Evolutionary conservation across 2,797 vertebrate species (phyloP).

Genomic region (Myoxocephalus aenaeus): DNA sequence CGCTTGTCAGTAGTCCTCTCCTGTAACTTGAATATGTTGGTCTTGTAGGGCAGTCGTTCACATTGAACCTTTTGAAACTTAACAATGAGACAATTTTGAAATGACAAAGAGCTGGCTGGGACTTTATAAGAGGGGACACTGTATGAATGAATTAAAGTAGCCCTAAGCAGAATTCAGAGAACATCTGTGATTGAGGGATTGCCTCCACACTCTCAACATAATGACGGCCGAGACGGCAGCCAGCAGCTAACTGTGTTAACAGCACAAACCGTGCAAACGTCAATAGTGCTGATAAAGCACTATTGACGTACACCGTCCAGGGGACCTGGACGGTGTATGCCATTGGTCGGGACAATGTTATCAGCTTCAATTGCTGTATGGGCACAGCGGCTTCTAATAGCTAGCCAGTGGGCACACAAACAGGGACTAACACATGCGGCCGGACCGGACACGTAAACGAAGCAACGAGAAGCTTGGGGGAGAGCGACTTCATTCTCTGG

Average conservation of each 20-base stretch:
- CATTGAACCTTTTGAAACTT: background rate
- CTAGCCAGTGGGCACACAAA: background rate
- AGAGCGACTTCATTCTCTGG: background rate
- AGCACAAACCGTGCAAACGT: background rate
- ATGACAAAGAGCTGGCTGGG: background rate
- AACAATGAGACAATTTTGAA: background rate
- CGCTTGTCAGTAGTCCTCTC: slow-evolving; percentile 30
- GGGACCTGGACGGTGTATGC: background rate
- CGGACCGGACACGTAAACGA: background rate
- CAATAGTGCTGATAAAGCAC: background rate
- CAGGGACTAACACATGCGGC: background rate
- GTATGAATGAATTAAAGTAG: background rate
- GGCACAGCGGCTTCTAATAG: background rate
- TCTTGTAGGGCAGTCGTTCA: slow-evolving; percentile 12
- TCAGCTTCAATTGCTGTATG: background rate
- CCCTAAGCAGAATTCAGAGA: background rate
- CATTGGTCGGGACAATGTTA: background rate
- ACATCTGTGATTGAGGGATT: background rate
- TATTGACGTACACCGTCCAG: no score
- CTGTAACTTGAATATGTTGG: slow-evolving; percentile 16
- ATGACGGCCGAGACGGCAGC: background rate
- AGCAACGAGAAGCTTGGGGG: background rate
- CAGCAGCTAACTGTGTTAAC: background rate
- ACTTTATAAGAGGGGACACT: background rate
- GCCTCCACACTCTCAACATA: background rate